These are phyloP conservation scores for Sebastes umbrosus DNA, from an alignment of 2,797 vertebrate genomes.

Conservation along the genomic window DNA sequence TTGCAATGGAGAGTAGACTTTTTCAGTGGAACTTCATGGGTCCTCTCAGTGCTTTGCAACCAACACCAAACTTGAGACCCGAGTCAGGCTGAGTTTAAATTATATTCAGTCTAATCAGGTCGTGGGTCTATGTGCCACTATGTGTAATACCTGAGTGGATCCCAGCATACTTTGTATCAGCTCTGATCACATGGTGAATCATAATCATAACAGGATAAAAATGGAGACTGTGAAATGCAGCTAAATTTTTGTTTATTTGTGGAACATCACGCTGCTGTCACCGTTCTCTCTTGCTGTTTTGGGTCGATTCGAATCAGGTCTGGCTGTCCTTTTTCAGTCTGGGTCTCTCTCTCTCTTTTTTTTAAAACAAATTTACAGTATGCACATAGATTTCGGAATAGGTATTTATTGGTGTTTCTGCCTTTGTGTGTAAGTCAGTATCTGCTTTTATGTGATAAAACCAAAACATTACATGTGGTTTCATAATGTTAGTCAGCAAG, in stretches of 20 bases:
- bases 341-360: background rate
- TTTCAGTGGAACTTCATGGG: background rate
- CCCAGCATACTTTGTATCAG: background rate
- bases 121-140: background rate
- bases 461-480: background rate
- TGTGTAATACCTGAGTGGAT: background rate
- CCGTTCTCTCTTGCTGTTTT: background rate
- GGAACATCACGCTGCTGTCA: background rate
- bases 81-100: background rate
- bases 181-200: background rate
- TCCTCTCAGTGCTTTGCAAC: background rate
- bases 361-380: background rate
- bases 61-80: background rate
- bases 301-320: background rate
- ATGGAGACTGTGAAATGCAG: background rate
- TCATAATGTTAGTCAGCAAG: background rate
- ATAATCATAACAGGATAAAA: background rate
- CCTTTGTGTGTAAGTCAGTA: background rate
- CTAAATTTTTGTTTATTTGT: background rate
- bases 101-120: background rate
- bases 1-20: background rate
- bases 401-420: background rate
- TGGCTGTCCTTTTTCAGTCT: background rate
- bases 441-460: background rate
- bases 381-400: background rate